Conservation (phyloP, 1,140 invertebrate species). For the Meteorus sp. region DNA sequence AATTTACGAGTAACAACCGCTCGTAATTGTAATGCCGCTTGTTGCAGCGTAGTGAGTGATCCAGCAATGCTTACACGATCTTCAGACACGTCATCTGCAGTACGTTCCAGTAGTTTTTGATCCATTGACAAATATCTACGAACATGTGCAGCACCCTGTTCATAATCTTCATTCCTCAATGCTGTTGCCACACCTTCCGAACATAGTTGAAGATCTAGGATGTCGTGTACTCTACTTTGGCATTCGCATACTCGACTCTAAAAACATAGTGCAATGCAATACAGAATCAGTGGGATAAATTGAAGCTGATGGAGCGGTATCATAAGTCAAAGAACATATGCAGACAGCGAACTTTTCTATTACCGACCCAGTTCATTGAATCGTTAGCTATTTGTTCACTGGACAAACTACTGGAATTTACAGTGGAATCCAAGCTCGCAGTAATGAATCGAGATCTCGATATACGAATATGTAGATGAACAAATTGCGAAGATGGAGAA, state of each 20-base stretch:
- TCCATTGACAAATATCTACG: constrained; percentile 95
- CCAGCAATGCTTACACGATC: constrained; percentile 72
- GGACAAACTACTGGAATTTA: too few relatives aligned
- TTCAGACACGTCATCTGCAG: constrained; percentile 74
- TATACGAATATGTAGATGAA: too few relatives aligned
- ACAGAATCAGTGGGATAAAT: too few relatives aligned
- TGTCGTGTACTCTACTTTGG: constrained; percentile 92
- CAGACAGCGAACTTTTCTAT: too few relatives aligned
- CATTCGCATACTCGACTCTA: constrained; percentile 92
- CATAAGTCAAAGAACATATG: too few relatives aligned
- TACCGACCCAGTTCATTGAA: too few relatives aligned
- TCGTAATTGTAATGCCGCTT: constrained; percentile 77
- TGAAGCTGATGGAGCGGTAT: too few relatives aligned
- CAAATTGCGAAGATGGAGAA: too few relatives aligned
- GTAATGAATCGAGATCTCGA: too few relatives aligned
- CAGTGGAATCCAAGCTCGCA: too few relatives aligned
- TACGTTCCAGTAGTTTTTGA: constrained; percentile 80
- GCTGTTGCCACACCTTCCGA: constrained; percentile 93
- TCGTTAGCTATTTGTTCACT: too few relatives aligned
- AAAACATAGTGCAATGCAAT: too few relatives aligned
- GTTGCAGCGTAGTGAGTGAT: constrained; percentile 81
- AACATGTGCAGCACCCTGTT: constrained; percentile 93
- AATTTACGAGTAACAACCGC: constrained; percentile 79
- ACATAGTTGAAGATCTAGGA: constrained; percentile 94
- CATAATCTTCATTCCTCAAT: constrained; percentile 87